phyloP scores from a whole-genome alignment of 2,797 vertebrate genomes.

The Pseudochirops cupreus region DNA sequence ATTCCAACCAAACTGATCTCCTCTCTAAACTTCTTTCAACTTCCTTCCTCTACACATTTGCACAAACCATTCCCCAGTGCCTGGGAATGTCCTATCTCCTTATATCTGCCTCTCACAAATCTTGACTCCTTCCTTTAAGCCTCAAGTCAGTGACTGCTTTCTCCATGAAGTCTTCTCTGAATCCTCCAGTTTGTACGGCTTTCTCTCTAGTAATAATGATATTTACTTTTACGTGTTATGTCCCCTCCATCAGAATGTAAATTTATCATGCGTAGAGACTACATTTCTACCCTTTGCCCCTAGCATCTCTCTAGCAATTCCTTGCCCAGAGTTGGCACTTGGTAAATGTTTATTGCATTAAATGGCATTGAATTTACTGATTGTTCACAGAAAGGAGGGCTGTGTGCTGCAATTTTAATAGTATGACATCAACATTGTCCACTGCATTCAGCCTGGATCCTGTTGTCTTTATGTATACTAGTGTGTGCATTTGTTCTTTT shows the following conservation, averaged over 20 bases:
- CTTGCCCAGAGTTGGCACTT: background rate
- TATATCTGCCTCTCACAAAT: background rate
- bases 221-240: background rate
- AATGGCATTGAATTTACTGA: background rate
- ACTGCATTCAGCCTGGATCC: background rate
- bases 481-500: background rate
- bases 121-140: conserved; percentile 1
- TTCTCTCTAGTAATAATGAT: background rate
- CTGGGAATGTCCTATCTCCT: background rate
- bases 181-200: background rate
- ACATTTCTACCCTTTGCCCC: background rate
- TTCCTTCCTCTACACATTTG: background rate
- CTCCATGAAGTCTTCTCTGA: background rate
- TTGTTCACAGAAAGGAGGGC: background rate
- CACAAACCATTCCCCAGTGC: background rate
- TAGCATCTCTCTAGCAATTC: background rate
- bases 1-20: background rate
- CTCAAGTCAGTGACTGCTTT: background rate
- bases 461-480: background rate
- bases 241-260: background rate
- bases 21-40: background rate
- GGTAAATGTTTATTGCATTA: background rate
- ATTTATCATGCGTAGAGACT: background rate
- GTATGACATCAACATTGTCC: background rate
- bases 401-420: background rate